Evolutionary conservation across 2,797 vertebrate genomes (phyloP).

Genomic region (Limosa lapponica): DNA sequence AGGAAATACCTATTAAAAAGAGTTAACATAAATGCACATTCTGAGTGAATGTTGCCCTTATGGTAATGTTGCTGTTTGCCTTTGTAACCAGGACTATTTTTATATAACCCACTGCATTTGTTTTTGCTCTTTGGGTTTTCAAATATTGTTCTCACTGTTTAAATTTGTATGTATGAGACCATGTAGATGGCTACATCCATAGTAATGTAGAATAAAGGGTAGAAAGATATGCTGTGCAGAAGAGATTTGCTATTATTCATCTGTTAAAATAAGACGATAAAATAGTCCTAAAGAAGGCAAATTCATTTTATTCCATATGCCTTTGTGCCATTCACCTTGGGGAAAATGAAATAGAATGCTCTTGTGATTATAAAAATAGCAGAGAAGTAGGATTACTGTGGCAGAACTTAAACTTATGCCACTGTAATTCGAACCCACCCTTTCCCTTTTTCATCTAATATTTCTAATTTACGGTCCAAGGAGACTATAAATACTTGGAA

Average conservation of each 20-base stretch:
- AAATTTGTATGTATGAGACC: conserved; percentile 18
- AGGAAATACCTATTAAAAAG: background rate
- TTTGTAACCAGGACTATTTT: conserved; percentile 43
- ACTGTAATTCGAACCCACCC: background rate
- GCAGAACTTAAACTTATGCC: background rate
- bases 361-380: conserved; percentile 27
- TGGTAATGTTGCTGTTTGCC: conserved; percentile 22
- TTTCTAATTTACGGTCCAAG: background rate
- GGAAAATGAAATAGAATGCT: background rate
- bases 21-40: background rate
- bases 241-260: conserved; percentile 21
- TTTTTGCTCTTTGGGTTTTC: background rate
- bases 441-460: background rate
- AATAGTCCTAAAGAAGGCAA: conserved; percentile 15
- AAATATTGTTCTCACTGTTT: background rate
- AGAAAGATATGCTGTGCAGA: background rate
- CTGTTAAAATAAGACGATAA: conserved; percentile 17
- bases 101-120: background rate
- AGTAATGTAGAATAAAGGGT: background rate
- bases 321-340: conserved; percentile 34
- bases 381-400: background rate
- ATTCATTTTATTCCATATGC: conserved; percentile 16
- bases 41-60: background rate
- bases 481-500: conserved; percentile 14
- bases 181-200: background rate